Conservation (phyloP, 2,888 invertebrate species). For the Tromatobia lineatoria region DNA sequence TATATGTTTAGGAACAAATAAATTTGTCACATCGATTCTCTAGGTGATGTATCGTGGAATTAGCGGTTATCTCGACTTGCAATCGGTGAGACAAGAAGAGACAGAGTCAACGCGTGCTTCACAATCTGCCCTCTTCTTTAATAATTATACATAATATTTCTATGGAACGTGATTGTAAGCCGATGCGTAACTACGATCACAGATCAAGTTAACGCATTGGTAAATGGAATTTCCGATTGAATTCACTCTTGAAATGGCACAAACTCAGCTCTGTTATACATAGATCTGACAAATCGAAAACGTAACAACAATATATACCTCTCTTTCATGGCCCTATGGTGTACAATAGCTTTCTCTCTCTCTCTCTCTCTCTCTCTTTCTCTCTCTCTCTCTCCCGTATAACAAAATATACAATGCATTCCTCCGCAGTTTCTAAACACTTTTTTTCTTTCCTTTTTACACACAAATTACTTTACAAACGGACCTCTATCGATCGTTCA, state of each 20-base stretch:
- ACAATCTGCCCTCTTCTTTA: background rate
- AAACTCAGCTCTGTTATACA: constrained; percentile 58
- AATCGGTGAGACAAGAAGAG: constrained; percentile 39
- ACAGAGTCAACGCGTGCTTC: background rate
- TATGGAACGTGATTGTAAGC: constrained; percentile 46
- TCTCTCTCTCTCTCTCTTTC: constrained; percentile 60
- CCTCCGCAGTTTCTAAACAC: constrained; percentile 60
- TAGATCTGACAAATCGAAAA: constrained; percentile 67
- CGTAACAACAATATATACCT: constrained; percentile 62
- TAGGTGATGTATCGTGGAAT: constrained; percentile 58
- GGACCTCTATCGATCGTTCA: constrained; percentile 51
- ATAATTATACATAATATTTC: constrained; percentile 21
- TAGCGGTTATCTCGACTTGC: constrained; percentile 11
- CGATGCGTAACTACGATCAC: constrained; percentile 38
- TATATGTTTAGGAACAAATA: constrained; percentile 82
- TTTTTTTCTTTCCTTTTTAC: constrained; percentile 57
- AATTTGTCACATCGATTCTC: constrained; percentile 79
- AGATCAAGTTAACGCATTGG: constrained; percentile 40
- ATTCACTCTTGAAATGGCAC: constrained; percentile 63
- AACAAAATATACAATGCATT: constrained; percentile 83
- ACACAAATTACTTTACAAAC: constrained; percentile 69
- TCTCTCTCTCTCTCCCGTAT: constrained; percentile 76
- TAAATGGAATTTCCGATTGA: constrained; percentile 36
- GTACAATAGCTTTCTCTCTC: constrained; percentile 58
- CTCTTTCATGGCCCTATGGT: constrained; percentile 46